Evolutionary conservation across 2,797 vertebrate genomes (phyloP).

Genomic region (Bryconaethiops microstoma): DNA sequence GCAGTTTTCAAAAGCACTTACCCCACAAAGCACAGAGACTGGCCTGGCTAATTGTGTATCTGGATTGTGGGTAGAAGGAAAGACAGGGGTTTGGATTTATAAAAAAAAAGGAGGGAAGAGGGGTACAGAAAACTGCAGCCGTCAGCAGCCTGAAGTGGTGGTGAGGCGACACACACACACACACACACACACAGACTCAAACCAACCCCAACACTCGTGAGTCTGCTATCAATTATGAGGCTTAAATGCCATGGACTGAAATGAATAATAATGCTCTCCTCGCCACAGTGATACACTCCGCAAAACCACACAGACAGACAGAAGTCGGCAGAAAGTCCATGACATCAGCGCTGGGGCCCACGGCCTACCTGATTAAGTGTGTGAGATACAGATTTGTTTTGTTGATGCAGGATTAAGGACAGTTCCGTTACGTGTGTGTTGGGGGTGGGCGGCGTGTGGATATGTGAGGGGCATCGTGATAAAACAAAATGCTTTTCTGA

Average conservation of each 20-base stretch:
- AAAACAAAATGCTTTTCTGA: not conserved
- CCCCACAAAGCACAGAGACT: not conserved
- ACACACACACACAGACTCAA: constrained; percentile 23
- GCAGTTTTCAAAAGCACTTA: not conserved
- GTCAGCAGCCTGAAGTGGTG: constrained; percentile 53
- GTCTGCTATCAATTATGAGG: constrained; percentile 77
- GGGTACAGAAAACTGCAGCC: constrained; percentile 57
- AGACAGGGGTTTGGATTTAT: constrained; percentile 31
- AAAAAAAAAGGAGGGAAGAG: constrained; percentile 52
- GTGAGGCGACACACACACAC: constrained; percentile 28
- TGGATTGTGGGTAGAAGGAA: constrained; percentile 26
- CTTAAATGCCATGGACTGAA: constrained; percentile 68
- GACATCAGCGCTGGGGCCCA: constrained; percentile 65
- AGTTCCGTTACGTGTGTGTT: not conserved
- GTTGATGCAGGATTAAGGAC: constrained; percentile 21
- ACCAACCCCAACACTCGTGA: constrained; percentile 50
- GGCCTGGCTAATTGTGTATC: constrained; percentile 8
- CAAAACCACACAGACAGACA: constrained; percentile 73
- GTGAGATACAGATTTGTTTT: constrained; percentile 16
- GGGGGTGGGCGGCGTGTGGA: not conserved
- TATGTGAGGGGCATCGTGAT: not conserved
- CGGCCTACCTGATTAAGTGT: constrained; percentile 57
- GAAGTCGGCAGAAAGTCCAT: constrained; percentile 68
- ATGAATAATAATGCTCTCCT: constrained; percentile 70
- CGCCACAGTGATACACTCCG: constrained; percentile 62